Conservation (phyloP, 2,113 vertebrate species). For the Strix aluco region DNA sequence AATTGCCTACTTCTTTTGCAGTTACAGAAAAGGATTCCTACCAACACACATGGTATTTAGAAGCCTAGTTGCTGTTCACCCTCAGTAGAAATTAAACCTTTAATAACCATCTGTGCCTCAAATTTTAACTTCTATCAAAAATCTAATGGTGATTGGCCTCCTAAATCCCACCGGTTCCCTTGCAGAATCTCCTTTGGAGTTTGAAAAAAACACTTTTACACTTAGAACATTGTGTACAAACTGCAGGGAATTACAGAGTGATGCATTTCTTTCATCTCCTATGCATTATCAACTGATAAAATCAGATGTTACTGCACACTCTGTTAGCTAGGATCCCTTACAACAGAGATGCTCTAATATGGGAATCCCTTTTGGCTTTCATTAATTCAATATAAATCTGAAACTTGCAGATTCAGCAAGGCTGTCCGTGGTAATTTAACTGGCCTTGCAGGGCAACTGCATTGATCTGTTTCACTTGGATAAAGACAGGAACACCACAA, state of each 20-base stretch:
- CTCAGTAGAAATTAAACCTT: neutral
- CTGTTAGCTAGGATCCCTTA: neutral
- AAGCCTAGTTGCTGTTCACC: neutral
- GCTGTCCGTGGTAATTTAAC: neutral
- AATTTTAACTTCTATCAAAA: neutral
- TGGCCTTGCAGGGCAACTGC: neutral
- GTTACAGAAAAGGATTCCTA: neutral
- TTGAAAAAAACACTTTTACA: neutral
- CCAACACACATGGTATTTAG: neutral
- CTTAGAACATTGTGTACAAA: neutral
- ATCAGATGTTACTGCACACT: neutral
- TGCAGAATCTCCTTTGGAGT: neutral
- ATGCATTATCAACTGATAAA: neutral
- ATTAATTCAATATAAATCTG: conserved; percentile 13
- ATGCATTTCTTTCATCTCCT: neutral
- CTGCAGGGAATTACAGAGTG: neutral
- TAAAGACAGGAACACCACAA: neutral
- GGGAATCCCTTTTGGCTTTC: neutral
- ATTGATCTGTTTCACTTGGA: conserved; percentile 16
- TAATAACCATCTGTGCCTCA: neutral
- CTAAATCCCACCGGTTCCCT: neutral
- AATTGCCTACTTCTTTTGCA: neutral
- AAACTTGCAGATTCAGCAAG: conserved; percentile 13
- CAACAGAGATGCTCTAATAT: neutral
- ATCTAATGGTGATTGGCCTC: neutral